These are phyloP conservation scores for Octodonta nipae DNA, from an alignment of 2,888 invertebrate genomes.

Conservation along the genomic window DNA sequence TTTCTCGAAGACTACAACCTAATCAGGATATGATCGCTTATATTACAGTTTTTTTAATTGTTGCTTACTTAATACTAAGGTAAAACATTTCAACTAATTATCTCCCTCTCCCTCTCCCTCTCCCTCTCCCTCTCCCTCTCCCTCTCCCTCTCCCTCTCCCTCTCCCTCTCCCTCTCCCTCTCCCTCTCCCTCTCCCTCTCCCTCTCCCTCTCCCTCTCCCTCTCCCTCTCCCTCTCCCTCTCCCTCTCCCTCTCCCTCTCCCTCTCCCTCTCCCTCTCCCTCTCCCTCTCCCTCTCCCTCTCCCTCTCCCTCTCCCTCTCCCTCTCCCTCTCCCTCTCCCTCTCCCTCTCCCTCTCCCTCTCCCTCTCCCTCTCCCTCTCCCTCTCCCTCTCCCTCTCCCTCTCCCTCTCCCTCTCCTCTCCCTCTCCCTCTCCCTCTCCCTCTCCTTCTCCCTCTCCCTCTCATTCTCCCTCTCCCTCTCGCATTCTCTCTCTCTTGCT, in stretches of 20 bases:
- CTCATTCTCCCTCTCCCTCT: not conserved
- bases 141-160: conserved; percentile 3
- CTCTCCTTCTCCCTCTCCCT: conserved; percentile 1
- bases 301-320: conserved; percentile 3
- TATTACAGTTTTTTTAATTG: no score
- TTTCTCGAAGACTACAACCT: no score
- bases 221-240: conserved; percentile 3
- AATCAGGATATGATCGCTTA: no score
- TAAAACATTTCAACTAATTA: no score
- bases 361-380: conserved; percentile 3
- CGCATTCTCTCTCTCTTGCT: conserved; percentile 2
- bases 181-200: conserved; percentile 3
- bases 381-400: conserved; percentile 3
- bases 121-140: conserved; percentile 3
- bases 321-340: conserved; percentile 3
- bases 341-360: conserved; percentile 3
- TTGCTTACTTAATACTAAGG: no score
- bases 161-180: conserved; percentile 3
- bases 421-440: not conserved
- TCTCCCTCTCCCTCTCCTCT: conserved; percentile 2
- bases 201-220: conserved; percentile 3
- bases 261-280: conserved; percentile 3
- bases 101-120: conserved; percentile 3
- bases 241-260: conserved; percentile 3
- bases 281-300: conserved; percentile 3